Percentiles rank a stretch among this genome's conserved stretches.
Evolutionary conservation across 2,113 vertebrate species (phyloP).

Genomic region (Rynchops niger): DNA sequence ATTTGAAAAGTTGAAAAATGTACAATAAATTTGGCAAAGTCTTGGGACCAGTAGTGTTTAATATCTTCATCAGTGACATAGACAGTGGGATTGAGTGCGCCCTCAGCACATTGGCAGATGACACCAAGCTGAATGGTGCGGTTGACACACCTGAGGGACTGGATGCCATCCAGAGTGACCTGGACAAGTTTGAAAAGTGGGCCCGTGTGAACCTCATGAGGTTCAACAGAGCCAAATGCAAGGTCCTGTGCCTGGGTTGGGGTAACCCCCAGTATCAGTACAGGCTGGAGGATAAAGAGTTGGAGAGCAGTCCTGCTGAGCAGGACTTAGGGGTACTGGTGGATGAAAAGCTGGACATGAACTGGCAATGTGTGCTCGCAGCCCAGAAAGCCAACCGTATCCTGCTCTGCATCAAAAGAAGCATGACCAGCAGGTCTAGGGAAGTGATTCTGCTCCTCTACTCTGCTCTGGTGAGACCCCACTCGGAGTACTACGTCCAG

Average conservation of each 20-base stretch:
- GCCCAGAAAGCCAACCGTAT: neutral
- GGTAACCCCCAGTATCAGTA: neutral
- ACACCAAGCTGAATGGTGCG: neutral
- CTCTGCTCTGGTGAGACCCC: neutral
- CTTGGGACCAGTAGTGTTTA: neutral
- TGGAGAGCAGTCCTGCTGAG: neutral
- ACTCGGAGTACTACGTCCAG: neutral
- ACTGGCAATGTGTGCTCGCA: accelerated
- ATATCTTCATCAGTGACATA: neutral
- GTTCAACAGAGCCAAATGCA: neutral
- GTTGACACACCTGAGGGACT: accelerated
- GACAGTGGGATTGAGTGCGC: neutral
- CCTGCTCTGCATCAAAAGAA: neutral
- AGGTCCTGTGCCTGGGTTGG: neutral
- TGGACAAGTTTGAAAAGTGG: neutral
- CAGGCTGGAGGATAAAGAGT: neutral
- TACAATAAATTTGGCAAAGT: neutral
- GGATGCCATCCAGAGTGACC: neutral
- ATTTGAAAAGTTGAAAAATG: neutral
- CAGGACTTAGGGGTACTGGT: neutral
- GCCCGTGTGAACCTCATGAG: neutral
- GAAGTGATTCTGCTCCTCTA: neutral
- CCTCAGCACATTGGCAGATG: neutral
- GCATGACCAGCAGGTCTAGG: accelerated
- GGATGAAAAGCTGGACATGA: neutral